Conservation (phyloP, 2,888 invertebrate species). For the Limulus polyphemus region DNA sequence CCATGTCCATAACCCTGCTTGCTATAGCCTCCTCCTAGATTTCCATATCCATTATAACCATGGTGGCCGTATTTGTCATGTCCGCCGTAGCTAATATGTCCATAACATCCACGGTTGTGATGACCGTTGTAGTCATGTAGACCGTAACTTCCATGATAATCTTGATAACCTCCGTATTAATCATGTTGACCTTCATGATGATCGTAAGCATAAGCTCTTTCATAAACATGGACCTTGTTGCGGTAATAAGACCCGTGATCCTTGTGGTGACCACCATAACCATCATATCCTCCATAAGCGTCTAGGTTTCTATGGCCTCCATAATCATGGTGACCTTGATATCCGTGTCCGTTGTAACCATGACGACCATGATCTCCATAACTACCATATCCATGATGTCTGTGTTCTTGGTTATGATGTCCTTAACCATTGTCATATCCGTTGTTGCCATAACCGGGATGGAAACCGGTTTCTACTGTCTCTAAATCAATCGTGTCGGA, state of each 20-base stretch:
- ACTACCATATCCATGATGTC: slow-evolving; percentile 10
- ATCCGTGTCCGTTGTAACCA: slow-evolving; percentile 14
- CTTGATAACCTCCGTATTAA: not conserved
- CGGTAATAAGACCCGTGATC: slow-evolving; percentile 17
- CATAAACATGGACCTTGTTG: slow-evolving; percentile 20
- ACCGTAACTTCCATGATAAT: slow-evolving; percentile 5
- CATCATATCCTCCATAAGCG: slow-evolving; percentile 15
- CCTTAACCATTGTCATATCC: slow-evolving; percentile 15
- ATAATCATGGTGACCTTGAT: slow-evolving; percentile 16
- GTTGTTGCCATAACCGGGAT: slow-evolving; percentile 6
- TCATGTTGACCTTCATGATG: slow-evolving; percentile 11
- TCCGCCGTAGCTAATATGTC: slow-evolving; percentile 12
- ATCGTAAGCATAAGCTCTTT: slow-evolving; percentile 20
- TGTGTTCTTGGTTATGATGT: slow-evolving; percentile 10
- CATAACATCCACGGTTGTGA: slow-evolving; percentile 7
- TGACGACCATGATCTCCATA: slow-evolving; percentile 21
- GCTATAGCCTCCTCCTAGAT: slow-evolving; percentile 3
- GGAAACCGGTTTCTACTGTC: slow-evolving; percentile 11
- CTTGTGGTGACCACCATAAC: slow-evolving; percentile 14
- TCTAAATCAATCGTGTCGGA: slow-evolving; percentile 5
- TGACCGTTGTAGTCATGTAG: slow-evolving; percentile 17
- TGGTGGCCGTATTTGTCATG: slow-evolving; percentile 18
- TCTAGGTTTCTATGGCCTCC: slow-evolving; percentile 13
- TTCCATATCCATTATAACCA: slow-evolving; percentile 15
- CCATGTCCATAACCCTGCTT: slow-evolving; percentile 10